A percentile compares a stretch with the other conserved stretches of the same genome.
Conservation (phyloP, 2,888 invertebrate genomes). For the Pyralis farinalis region DNA sequence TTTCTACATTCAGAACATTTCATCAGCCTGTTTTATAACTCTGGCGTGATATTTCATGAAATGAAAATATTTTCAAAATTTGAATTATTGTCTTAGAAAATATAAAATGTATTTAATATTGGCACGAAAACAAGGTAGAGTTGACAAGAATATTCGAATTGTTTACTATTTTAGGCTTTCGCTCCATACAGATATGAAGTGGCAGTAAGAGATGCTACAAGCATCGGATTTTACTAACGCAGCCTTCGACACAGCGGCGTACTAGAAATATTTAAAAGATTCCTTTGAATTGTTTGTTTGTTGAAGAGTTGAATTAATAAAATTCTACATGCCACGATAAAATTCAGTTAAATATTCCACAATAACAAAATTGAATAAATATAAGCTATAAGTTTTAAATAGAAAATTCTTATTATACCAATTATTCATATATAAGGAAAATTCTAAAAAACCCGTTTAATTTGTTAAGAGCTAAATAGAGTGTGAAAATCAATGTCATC, state of each 20-base stretch:
- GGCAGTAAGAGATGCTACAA: neutral
- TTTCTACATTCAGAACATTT: neutral
- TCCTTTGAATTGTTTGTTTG: conserved; percentile 3
- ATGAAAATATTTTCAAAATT: neutral
- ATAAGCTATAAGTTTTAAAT: no score
- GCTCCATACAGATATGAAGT: neutral
- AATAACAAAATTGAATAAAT: no score
- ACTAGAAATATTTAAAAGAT: conserved; percentile 5
- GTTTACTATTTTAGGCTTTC: neutral
- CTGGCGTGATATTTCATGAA: neutral
- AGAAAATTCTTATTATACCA: no score
- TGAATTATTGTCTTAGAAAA: neutral
- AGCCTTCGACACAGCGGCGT: conserved; percentile 9
- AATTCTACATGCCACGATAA: no score
- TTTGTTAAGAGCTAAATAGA: conserved; percentile 5
- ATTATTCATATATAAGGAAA: conserved; percentile 3
- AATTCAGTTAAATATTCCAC: no score
- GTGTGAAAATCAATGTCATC: conserved; percentile 16
- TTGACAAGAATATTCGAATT: neutral
- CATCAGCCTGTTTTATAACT: neutral
- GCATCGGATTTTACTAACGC: conserved; percentile 2
- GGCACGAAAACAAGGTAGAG: neutral
- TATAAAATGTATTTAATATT: neutral
- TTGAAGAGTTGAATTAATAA: no score
- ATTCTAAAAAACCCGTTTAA: conserved; percentile 1